A percentile compares a stretch with the other conserved stretches of the same genome.
Evolutionary conservation across 2,888 invertebrate genomes (phyloP).

Genomic region (Calliscelio sp.): DNA sequence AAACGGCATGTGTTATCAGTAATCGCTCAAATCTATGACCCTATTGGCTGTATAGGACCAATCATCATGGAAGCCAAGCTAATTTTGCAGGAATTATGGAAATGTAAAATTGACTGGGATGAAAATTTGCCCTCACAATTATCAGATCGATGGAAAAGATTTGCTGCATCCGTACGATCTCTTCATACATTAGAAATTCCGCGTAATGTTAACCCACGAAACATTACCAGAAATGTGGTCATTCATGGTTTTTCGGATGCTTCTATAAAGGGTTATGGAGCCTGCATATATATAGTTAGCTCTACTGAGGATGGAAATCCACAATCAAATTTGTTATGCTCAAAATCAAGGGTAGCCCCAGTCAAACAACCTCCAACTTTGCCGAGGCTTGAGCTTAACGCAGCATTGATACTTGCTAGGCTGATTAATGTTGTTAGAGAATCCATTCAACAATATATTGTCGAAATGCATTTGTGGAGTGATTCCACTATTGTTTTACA

Average conservation of each 20-base stretch:
- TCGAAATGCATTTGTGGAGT: slow-evolving; percentile 40
- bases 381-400: slow-evolving; percentile 19
- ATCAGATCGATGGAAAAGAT: slow-evolving; percentile 13
- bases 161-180: too few relatives aligned
- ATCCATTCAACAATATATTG: not conserved
- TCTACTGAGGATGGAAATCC: not conserved
- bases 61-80: slow-evolving; percentile 63
- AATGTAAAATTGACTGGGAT: slow-evolving; percentile 44
- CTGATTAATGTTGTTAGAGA: not conserved
- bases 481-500: slow-evolving; percentile 52
- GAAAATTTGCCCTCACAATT: slow-evolving; percentile 1
- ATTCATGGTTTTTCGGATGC: slow-evolving; percentile 69
- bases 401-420: not conserved
- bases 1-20: slow-evolving; percentile 56
- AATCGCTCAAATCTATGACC: slow-evolving; percentile 69
- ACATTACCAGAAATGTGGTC: not conserved
- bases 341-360: slow-evolving; percentile 29
- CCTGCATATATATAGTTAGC: slow-evolving; percentile 61
- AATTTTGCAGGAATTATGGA: slow-evolving; percentile 62
- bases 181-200: not conserved
- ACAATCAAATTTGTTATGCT: not conserved
- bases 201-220: slow-evolving; percentile 31
- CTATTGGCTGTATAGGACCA: slow-evolving; percentile 62
- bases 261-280: not conserved
- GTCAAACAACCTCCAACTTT: not conserved